Base-by-base conservation (phyloP, 2,888 invertebrate species). In the Orthosia incerta region DNA sequence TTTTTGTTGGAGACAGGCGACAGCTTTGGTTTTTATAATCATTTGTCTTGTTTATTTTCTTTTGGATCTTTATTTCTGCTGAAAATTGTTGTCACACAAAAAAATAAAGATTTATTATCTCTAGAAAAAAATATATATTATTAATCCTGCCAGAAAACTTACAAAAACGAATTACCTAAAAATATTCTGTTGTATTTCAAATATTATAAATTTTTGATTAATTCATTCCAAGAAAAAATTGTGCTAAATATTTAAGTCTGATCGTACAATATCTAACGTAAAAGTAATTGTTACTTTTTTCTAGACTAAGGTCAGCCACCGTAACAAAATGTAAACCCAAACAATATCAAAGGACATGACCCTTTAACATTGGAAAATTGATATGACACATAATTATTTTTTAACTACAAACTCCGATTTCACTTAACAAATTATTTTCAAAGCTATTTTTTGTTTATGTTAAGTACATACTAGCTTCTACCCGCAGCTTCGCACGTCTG, bases 11-110 rank as follows among this genome's bases (percentile, higher is more conserved):
- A 18, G 59, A 26, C 39, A 60, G 12, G 12, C 15, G n/a, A 18
- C 23, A 53, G 20, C 12, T 53, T 53, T 18, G 13, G 12, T 64
- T 59, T 71, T 51, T 57, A 60, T 50, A 55, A 16, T 16, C 26
- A 12, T 23, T 51, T 57, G 15, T 39, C n/a, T 56, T 20, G 7
- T 9, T 9, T n/a, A 9, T 4, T n/a, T 11, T 3, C 51, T 23
- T 48, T 31, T 20, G 15, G 4, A 3, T n/a, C 2, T 4, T n/a
- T 9, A 55, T 20, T 16, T 20, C 12, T 57, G 16, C 5, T 31
- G 31, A 31, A 31, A 31, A 31, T 31, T 31, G 31, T 7, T 31
- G 7, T 31, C 9, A 3, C 9, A 39, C 39, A 39, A 39, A 39
- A 39, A 39, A 7, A 16, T 26, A 7, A 26, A 11, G 3, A 26